Evolutionary conservation across 1,140 invertebrate species (phyloP).

Genomic region (Harpegnathos saltator): DNA sequence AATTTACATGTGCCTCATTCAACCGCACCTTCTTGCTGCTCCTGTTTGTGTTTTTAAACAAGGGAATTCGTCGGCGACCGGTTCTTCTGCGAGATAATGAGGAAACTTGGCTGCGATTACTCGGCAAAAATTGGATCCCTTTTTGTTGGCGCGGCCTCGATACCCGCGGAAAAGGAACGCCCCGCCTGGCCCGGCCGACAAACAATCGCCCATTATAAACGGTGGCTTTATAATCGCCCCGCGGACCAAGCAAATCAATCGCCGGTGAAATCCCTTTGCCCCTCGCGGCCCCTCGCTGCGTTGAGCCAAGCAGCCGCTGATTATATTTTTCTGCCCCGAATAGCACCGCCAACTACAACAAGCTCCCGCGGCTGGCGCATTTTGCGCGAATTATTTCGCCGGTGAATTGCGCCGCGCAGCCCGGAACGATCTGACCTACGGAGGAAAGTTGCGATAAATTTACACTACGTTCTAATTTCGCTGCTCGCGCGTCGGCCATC

Average conservation of each 20-base stretch:
- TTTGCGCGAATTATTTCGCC: conserved; percentile 44
- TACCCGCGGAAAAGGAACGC: neutral
- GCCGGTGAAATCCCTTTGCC: conserved; percentile 17
- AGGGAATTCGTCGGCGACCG: conserved; percentile 26
- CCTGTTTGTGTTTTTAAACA: conserved; percentile 27
- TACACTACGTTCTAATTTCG: neutral
- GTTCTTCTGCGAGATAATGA: conserved; percentile 33
- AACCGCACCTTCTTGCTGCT: conserved; percentile 20
- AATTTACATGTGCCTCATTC: conserved; percentile 29
- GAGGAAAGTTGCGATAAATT: conserved; percentile 11
- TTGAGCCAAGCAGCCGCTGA: conserved; percentile 33
- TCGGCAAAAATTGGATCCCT: conserved; percentile 42
- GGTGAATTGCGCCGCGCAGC: neutral
- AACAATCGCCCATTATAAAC: conserved; percentile 47
- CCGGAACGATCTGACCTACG: conserved; percentile 12
- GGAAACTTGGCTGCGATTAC: conserved; percentile 37
- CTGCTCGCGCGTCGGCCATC: neutral
- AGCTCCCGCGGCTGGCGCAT: neutral
- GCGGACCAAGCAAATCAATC: conserved; percentile 61
- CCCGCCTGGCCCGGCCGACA: conserved; percentile 26
- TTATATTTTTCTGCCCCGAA: conserved; percentile 66
- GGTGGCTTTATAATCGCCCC: conserved; percentile 42
- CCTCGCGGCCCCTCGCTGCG: neutral
- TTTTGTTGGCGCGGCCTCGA: conserved; percentile 8
- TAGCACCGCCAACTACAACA: conserved; percentile 28